Base-by-base conservation (phyloP, 2,888 invertebrate species). In the Helicoverpa assulta region DNA sequence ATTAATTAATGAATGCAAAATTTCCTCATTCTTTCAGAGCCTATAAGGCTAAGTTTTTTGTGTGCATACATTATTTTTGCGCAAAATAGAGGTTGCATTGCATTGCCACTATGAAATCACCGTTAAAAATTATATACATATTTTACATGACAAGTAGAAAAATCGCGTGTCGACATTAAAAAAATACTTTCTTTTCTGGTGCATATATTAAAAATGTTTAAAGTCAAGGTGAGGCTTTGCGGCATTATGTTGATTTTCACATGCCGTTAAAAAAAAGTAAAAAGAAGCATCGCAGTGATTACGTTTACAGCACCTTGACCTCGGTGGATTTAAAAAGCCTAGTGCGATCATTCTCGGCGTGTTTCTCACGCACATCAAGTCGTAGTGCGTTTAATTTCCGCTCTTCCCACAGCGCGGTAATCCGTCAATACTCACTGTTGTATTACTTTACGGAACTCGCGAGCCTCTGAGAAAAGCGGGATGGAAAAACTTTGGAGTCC, bases 281-380 rank as follows among this genome's bases (percentile, higher is more conserved):
- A 66, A 61, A 18, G 58, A 67, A 63, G 8, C 5, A 54, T 53
- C 60, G 63, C 55, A 57, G 50, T 80, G 70, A 80, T 75, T 61
- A 68, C 56, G 18, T 67, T 58, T 60, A 64, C 43, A 68, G 57
- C 33, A 65, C 77, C 78, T 78, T 81, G 78, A 78, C 65, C 78
- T 67, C 59, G 19, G 40, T 21, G n/a, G 59, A 51, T 57, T 62
- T 56, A 70, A 76, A 76, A 67, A 53, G 59, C 50, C 72, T 21
- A 63, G 26, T 55, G 54, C 64, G 58, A 67, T 73, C 66, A 70
- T 55, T 58, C 60, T 56, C 61, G 53, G 62, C 57, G 55, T 61
- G 64, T 70, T 81, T 82, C 82, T 67, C 82, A 82, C 82, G 84
- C 54, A 81, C 73, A 81, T 83, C 78, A 72, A 60, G 19, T 29